Base-by-base conservation (phyloP, 2,113 vertebrate species). In the Reinhardtius hippoglossoides region DNA sequence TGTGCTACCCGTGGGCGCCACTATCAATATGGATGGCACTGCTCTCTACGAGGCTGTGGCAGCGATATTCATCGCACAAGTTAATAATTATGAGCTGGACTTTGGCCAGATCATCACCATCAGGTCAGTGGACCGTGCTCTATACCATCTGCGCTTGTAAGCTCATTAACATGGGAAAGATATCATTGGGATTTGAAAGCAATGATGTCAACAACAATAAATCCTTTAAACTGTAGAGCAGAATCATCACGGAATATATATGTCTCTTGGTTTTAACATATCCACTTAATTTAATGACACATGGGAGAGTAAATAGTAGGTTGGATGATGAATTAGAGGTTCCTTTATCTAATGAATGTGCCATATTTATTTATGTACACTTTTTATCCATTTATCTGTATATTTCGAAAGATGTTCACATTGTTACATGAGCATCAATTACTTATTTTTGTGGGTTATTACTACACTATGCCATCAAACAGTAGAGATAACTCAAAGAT, bases 21-120 rank as follows among this genome's bases (percentile, higher is more conserved):
- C 97, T 70, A 99, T 99, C 93, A 99, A 99, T 79, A 99, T 99
- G 97, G 97, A 99, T 0, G 97, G 97, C 31, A 99, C 98, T 0
- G 98, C 98, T 0, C 95, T 99, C 16, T 99, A 99, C 0, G 98
- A 99, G 91, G 98, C 97, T 0, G 98, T 99, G 88, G 98, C 97
- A 0, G 97, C 98, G 70, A 98, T 99, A 89, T 99, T 99, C 73
- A 99, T 99, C 0, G 98, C 98, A 3, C 98, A 99, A 86, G 98
- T 99, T 62, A 99, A 99, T 92, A 98, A 98, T 90, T 97, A 98
- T 0, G 97, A 99, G 76, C 94, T 99, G 88, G 97, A 99, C 87
- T 98, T 99, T 0, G 98, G 98, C 37, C 98, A 99, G 92, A 97
- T 99, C 90, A 97, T 99, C 75, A 99, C 98, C 48, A 98, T 99